Percentiles rank a stretch among this genome's conserved stretches.
Conservation (phyloP, 2,888 invertebrate species). For the Xiphydria camelus region DNA sequence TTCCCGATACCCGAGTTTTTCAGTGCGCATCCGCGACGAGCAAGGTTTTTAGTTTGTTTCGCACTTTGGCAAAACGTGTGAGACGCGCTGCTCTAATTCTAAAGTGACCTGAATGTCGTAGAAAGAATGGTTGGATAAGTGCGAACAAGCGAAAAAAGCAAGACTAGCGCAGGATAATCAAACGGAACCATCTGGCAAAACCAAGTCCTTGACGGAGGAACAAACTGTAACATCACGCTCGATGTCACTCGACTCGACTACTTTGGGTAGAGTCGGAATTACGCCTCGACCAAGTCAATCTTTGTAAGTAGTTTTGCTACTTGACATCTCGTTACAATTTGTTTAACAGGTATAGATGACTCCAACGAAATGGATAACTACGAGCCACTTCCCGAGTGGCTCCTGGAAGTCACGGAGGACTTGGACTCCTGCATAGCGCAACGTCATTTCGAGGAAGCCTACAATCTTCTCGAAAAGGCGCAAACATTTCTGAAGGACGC, state of each 20-base stretch:
- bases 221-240: conserved; percentile 35
- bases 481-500: conserved; percentile 61
- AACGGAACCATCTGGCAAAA: conserved; percentile 40
- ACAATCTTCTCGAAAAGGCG: conserved; percentile 75
- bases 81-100: conserved; percentile 52
- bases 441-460: conserved; percentile 92
- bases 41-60: conserved; percentile 55
- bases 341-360: conserved; percentile 33
- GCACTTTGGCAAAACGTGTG: conserved; percentile 13
- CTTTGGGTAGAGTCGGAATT: conserved; percentile 31
- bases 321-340: conserved; percentile 1
- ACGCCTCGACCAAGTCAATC: conserved; percentile 2
- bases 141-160: conserved; percentile 87
- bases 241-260: conserved; percentile 48
- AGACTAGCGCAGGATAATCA: conserved; percentile 67
- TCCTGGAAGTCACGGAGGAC: conserved; percentile 89
- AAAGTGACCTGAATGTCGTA: conserved; percentile 52
- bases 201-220: conserved; percentile 25
- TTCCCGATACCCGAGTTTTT: conserved; percentile 90
- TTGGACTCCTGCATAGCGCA: conserved; percentile 94
- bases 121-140: conserved; percentile 92
- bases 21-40: conserved; percentile 81
- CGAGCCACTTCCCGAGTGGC: conserved; percentile 75
- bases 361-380: conserved; percentile 37
- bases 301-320: conserved; percentile 10